Evolutionary conservation across 2,797 vertebrate species (phyloP), one percentile per base, ranked within the genome.

Genomic region (Amblyraja radiata): DNA sequence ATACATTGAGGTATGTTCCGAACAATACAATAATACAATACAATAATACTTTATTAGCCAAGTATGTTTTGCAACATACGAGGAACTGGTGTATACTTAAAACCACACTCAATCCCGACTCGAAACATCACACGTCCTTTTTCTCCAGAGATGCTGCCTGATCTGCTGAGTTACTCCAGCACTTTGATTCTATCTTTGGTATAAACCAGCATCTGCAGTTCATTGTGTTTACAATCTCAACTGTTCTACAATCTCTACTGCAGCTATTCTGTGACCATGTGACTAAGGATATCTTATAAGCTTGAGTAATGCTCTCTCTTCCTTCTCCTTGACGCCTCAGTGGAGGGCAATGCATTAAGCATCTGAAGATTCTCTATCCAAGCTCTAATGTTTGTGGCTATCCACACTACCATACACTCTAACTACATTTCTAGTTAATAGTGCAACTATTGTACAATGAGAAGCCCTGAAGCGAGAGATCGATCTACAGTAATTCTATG

Each of bases 1-100:
- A 16, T 92, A 54, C 21, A 92, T 92, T 92, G 21, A 76, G 71
- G 90, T 92, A 92, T 54, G 71, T 92, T 25, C 39, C 71, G 11
- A 54, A 54, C 46, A 54, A 54, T 54, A 54, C 46, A 54, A 54
- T 54, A 54, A 54, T 54, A 54, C 46, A 54, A 54, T 54, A 54
- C 46, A 54, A 6, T 54, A 54, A 54, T 54, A 54, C 46, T 54
- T 54, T 54, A 54, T 54, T 54, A 54, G 46, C 46, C 46, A 54
- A 54, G 46, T 54, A 54, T 54, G 46, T 54, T 54, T 54, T 54
- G 46, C 46, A 54, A 54, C 46, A 54, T 54, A 54, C 46, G 46
- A 54, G 46, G 46, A 54, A 74, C 32, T 25, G 11, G 1, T 6
- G 14, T 16, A 18, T 8, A 16, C 25, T 91, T 68, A 23, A 90